phyloP scores from a whole-genome alignment of 1,140 invertebrate species.

The Micrasema minimum region DNA sequence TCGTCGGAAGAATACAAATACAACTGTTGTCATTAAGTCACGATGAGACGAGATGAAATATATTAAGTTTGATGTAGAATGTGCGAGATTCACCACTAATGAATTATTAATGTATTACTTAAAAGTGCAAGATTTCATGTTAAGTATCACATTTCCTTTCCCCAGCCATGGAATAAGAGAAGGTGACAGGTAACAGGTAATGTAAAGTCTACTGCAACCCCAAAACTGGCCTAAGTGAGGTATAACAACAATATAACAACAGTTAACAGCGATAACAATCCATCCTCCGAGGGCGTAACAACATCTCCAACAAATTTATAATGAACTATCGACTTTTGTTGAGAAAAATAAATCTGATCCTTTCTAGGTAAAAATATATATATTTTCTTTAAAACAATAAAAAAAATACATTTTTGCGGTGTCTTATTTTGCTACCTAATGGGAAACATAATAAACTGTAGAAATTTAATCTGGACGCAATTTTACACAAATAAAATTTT shows the following conservation, averaged over 20 bases:
- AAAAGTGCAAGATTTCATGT: not conserved
- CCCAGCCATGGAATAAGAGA: slow-evolving; percentile 49
- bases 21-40: no score
- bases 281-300: slow-evolving; percentile 44
- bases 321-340: slow-evolving; percentile 24
- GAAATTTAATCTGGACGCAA: slow-evolving; percentile 25
- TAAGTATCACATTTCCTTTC: slow-evolving; percentile 19
- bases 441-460: slow-evolving; percentile 6
- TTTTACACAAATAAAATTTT: slow-evolving; percentile 15
- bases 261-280: slow-evolving; percentile 53
- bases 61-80: no score
- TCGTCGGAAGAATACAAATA: no score
- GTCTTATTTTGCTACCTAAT: slow-evolving; percentile 17
- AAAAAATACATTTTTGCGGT: not conserved
- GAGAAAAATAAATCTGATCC: slow-evolving; percentile 26
- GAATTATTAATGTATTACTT: no score
- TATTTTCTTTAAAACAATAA: slow-evolving; percentile 15
- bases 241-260: slow-evolving; percentile 52
- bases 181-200: slow-evolving; percentile 1
- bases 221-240: slow-evolving; percentile 40
- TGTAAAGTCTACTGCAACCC: slow-evolving; percentile 38
- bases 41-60: no score
- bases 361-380: slow-evolving; percentile 32
- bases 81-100: no score
- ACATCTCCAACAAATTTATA: slow-evolving; percentile 43